Base-by-base conservation (phyloP, 2,888 invertebrate species). In the Tipula helvola region DNA sequence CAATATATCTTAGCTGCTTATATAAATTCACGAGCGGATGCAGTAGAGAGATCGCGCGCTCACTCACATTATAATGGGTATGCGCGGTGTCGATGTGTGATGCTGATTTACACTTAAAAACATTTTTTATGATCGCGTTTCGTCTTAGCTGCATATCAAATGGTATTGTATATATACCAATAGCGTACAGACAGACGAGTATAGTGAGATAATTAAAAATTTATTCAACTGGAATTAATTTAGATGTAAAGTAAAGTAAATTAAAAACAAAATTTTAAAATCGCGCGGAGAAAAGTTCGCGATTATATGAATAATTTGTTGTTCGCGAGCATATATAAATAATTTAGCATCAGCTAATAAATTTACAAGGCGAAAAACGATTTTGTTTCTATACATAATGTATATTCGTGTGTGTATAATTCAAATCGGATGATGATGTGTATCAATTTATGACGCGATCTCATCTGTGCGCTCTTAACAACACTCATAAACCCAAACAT, bases 361-460 rank as follows among this genome's bases (percentile, higher is more conserved):
- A 71, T 71, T n/a, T 71, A 71, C 28, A 71, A 71, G 71, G 71
- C 71, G 71, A 71, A 28, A 71, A 71, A 71, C 71, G 28, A 28
- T 71, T 71, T 71, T 71, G 28, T 28, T 28, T 28, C 28, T 28
- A n/a, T n/a, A 28, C 28, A 28, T 28, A 28, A 28, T 57, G 3
- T 12, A 71, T 18, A 71, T 28, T 71, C 18, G 71, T 28, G 28
- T 10, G 28, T 1, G 16, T 52, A 44, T 71, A 71, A 71, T 71
- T 71, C 71, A 71, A 71, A 71, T 71, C 71, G 71, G 71, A 71
- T 71, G 71, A 71, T 71, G 71, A 71, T 71, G 71, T 71, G 71
- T 71, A 71, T 71, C 71, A 71, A 71, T 28, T 71, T 71, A 28
- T 71, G 71, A 71, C 71, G 71, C 71, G 71, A 71, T 71, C 28